Conservation (phyloP, 2,797 vertebrate species). For the Clarias pachynema region DNA sequence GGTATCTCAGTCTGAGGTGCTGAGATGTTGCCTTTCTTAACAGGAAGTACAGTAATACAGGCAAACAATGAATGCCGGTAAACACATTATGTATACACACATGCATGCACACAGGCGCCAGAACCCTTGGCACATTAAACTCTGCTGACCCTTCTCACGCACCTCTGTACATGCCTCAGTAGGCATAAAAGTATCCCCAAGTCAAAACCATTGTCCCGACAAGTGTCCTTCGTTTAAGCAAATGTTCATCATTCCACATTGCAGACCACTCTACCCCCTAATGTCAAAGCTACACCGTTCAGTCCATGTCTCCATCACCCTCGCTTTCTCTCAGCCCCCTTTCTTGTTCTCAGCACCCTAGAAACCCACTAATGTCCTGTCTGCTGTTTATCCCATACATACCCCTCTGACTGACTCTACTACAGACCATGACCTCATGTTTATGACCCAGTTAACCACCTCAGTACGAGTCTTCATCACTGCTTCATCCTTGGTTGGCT, state of each 20-base stretch:
- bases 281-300: neutral
- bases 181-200: neutral
- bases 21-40: constrained; percentile 36
- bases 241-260: neutral
- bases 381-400: neutral
- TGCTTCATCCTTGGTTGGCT: constrained; percentile 44
- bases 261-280: neutral
- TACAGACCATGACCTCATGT: neutral
- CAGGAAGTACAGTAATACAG: constrained; percentile 58
- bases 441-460: constrained; percentile 5
- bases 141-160: constrained; percentile 40
- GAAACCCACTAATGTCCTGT: neutral
- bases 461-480: neutral
- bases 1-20: constrained; percentile 10
- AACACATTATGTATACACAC: constrained; percentile 51
- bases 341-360: neutral
- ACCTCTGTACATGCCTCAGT: neutral
- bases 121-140: constrained; percentile 40
- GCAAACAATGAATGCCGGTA: constrained; percentile 54
- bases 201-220: neutral
- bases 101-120: constrained; percentile 38
- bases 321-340: neutral
- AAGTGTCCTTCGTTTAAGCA: neutral
- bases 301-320: neutral
- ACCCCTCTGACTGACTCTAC: neutral